Evolutionary conservation across 2,797 vertebrate species (phyloP).

Genomic region (Smutsia temminckii): DNA sequence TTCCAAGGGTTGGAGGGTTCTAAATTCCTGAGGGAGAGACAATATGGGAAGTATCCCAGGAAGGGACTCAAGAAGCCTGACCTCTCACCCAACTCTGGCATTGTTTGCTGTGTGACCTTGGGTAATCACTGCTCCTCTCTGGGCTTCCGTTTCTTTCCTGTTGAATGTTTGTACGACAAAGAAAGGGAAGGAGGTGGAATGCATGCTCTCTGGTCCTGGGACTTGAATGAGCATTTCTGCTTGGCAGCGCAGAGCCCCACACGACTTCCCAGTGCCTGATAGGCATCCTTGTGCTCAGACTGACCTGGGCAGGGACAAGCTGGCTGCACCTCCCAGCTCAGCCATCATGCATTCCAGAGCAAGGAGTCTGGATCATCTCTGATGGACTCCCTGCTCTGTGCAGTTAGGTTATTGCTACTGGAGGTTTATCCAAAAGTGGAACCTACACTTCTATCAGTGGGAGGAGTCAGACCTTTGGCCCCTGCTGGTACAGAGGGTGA

Average conservation of each 20-base stretch:
- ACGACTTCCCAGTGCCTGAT: background rate
- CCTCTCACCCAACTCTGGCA: background rate
- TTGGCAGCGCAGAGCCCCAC: background rate
- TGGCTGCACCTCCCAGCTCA: background rate
- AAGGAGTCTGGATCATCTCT: background rate
- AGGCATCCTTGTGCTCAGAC: background rate
- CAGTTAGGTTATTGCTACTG: background rate
- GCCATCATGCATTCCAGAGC: background rate
- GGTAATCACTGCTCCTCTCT: background rate
- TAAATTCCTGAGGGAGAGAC: background rate
- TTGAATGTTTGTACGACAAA: background rate
- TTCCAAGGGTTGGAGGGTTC: background rate
- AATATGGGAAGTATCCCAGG: background rate
- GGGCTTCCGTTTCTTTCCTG: background rate
- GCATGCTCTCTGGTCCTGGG: background rate
- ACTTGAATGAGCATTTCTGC: background rate
- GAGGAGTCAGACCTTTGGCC: background rate
- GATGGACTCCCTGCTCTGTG: background rate
- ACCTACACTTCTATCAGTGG: background rate
- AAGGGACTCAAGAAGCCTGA: background rate
- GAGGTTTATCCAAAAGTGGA: background rate
- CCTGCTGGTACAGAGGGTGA: background rate
- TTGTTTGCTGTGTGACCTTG: background rate
- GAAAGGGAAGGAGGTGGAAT: background rate
- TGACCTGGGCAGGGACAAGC: background rate